Evolutionary conservation across 2,113 vertebrate species (phyloP).

Genomic region (Nyctereutes procyonoides): DNA sequence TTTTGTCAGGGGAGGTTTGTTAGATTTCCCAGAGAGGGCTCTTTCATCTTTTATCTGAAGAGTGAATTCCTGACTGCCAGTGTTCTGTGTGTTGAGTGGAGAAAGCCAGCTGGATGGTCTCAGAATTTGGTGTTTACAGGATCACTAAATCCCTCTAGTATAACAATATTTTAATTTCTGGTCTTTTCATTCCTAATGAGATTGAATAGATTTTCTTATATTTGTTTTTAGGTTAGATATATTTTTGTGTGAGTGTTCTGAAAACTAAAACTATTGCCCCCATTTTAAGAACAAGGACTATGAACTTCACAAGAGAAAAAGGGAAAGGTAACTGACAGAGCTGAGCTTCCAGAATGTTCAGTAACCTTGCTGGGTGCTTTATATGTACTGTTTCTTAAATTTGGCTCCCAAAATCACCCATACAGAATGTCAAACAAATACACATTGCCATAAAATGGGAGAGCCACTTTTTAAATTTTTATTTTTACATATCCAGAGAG

Average conservation of each 20-base stretch:
- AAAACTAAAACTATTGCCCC: not conserved
- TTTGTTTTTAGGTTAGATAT: not conserved
- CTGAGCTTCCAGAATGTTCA: not conserved
- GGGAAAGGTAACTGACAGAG: not conserved
- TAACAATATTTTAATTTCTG: not conserved
- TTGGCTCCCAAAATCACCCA: not conserved
- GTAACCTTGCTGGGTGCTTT: not conserved
- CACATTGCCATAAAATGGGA: not conserved
- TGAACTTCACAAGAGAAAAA: not conserved
- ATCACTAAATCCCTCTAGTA: not conserved
- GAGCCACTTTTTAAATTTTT: not conserved
- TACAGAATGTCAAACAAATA: not conserved
- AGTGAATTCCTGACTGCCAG: not conserved
- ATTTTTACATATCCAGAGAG: not conserved
- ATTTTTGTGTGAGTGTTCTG: conserved; percentile 39
- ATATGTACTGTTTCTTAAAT: not conserved
- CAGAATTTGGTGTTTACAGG: not conserved
- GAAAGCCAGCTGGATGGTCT: not conserved
- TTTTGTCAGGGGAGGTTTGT: not conserved
- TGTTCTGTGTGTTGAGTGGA: not conserved
- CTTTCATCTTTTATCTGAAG: not conserved
- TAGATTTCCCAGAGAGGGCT: not conserved
- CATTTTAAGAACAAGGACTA: not conserved
- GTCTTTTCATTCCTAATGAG: not conserved
- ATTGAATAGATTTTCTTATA: not conserved